These are phyloP conservation scores for Montipora sp. DNA, from an alignment of 64 coral and sea anemone genomes.

Conservation along the genomic window DNA sequence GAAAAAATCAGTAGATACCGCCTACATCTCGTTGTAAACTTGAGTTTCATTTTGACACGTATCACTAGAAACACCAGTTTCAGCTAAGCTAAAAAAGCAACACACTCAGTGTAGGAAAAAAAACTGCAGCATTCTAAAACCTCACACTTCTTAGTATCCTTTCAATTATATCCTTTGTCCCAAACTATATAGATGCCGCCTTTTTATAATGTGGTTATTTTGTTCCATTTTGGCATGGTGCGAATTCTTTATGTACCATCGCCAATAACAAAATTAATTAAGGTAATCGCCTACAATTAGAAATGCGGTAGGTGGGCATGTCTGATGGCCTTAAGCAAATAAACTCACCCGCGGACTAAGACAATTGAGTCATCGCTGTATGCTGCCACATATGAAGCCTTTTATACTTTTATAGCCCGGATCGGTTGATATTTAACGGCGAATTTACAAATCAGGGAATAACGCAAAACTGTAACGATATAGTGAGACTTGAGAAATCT, in stretches of 20 bases:
- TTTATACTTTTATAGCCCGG: not conserved
- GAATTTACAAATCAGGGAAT: not conserved
- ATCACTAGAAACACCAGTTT: not conserved
- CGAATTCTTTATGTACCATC: conserved; percentile 47
- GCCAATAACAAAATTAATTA: conserved; percentile 79
- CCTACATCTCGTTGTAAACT: not conserved
- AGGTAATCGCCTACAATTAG: conserved; percentile 79
- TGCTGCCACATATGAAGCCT: not conserved
- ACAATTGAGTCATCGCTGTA: conserved; percentile 32
- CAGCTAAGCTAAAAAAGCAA: conserved; percentile 16
- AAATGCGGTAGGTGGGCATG: conserved; percentile 63
- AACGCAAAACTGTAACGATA: not conserved
- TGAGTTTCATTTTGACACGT: conserved; percentile 14
- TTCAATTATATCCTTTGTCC: conserved; percentile 56
- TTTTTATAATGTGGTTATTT: conserved; percentile 25
- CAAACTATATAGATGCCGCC: conserved; percentile 30
- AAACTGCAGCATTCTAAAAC: conserved; percentile 54
- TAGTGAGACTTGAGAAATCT: not conserved
- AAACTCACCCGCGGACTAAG: not conserved
- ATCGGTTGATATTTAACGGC: not conserved
- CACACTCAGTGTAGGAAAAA: conserved; percentile 7
- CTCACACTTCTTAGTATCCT: conserved; percentile 1
- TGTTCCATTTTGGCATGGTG: conserved; percentile 51
- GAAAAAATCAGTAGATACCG: conserved; percentile 6
- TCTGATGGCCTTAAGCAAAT: conserved; percentile 59